Conservation (phyloP, 2,113 vertebrate genomes). For the Lampris megalopsis region DNA sequence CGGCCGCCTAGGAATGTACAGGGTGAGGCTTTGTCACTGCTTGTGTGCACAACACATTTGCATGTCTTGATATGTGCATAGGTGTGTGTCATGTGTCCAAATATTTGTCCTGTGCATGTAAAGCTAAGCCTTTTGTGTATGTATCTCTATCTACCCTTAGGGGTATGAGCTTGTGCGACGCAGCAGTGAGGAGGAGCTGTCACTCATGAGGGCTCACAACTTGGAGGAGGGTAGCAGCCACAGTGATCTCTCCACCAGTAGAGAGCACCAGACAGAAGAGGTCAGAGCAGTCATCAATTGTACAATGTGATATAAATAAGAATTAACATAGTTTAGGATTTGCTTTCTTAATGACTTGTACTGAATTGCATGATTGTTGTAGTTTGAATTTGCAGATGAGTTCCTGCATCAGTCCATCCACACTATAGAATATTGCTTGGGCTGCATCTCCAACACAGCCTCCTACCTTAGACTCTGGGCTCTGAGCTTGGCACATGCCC, state of each 20-base stretch:
- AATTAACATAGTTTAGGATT: not conserved
- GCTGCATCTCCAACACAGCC: constrained; percentile 97
- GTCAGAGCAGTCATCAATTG: constrained; percentile 69
- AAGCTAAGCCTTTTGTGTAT: not conserved
- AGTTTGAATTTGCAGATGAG: constrained; percentile 91
- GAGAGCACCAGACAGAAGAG: constrained; percentile 83
- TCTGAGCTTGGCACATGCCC: constrained; percentile 95
- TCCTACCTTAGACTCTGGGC: constrained; percentile 98
- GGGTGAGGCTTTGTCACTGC: constrained; percentile 79
- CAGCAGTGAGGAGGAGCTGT: constrained; percentile 93
- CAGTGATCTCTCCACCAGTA: constrained; percentile 78
- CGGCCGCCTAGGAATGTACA: constrained; percentile 85
- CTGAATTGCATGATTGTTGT: constrained; percentile 40
- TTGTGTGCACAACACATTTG: not conserved
- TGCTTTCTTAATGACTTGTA: not conserved
- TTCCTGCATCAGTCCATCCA: constrained; percentile 94
- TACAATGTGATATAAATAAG: not conserved
- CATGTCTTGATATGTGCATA: constrained; percentile 4
- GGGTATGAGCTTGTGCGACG: constrained; percentile 92
- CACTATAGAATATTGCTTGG: constrained; percentile 95
- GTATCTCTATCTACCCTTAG: constrained; percentile 41
- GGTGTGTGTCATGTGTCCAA: not conserved
- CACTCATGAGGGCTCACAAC: constrained; percentile 86
- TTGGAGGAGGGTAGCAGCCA: constrained; percentile 87
- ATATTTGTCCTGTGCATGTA: not conserved